phyloP scores from a whole-genome alignment of 2,888 invertebrate species.

The Xanthostigma xanthostigma region DNA sequence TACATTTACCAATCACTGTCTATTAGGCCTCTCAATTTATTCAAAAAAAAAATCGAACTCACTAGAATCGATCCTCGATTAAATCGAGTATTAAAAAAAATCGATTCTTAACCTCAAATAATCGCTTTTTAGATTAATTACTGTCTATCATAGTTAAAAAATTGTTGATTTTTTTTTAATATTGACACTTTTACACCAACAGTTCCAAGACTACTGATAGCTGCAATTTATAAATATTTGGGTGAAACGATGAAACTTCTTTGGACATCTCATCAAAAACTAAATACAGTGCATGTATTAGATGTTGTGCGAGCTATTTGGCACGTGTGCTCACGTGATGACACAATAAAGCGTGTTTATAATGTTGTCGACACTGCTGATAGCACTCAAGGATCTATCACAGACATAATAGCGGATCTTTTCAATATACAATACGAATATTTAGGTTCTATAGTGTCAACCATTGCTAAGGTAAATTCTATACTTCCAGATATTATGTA shows the following conservation, averaged over 20 bases:
- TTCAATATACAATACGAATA: constrained; percentile 80
- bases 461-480: constrained; percentile 54
- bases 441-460: constrained; percentile 68
- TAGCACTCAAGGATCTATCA: constrained; percentile 74
- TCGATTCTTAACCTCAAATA: no score
- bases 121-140: no score
- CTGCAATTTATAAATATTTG: constrained; percentile 75
- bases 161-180: not conserved
- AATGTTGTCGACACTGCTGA: constrained; percentile 72
- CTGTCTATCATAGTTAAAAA: not conserved
- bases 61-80: no score
- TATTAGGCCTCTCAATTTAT: no score
- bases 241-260: constrained; percentile 83
- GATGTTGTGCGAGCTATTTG: constrained; percentile 76
- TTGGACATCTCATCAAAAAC: constrained; percentile 70
- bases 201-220: constrained; percentile 53
- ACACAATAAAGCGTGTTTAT: constrained; percentile 35
- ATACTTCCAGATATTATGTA: not conserved
- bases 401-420: constrained; percentile 62
- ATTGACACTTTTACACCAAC: constrained; percentile 45
- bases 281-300: constrained; percentile 76
- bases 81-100: no score
- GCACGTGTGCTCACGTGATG: constrained; percentile 36
- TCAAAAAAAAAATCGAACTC: no score
- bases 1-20: no score